These are phyloP conservation scores for Tetraneura akinire DNA, from an alignment of 1,140 invertebrate species.

Conservation along the genomic window DNA sequence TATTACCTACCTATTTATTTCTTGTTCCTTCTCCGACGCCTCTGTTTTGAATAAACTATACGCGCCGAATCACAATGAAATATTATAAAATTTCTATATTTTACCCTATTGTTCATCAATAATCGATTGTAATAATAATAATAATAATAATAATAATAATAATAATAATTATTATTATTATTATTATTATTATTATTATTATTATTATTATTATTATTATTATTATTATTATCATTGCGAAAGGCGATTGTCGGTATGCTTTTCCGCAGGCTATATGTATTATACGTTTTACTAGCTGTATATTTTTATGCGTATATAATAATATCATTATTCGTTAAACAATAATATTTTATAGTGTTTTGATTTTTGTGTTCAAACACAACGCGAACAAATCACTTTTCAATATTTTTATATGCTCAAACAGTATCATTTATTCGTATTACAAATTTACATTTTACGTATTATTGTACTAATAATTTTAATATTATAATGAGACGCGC, in stretches of 20 bases:
- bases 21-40: too few relatives aligned
- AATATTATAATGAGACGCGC: too few relatives aligned
- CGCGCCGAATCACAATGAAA: too few relatives aligned
- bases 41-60: neutral
- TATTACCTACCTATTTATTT: too few relatives aligned
- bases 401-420: neutral
- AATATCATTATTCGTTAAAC: neutral
- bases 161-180: too few relatives aligned
- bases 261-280: slow-evolving; percentile 2
- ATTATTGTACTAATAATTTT: too few relatives aligned
- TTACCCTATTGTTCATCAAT: neutral
- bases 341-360: slow-evolving; percentile 14
- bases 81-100: neutral
- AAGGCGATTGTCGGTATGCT: slow-evolving; percentile 12
- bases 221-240: slow-evolving; percentile 35
- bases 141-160: too few relatives aligned
- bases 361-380: neutral
- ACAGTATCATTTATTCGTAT: neutral
- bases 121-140: neutral
- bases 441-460: too few relatives aligned
- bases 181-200: too few relatives aligned
- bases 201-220: too few relatives aligned
- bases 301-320: neutral
- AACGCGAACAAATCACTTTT: too few relatives aligned
- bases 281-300: neutral